A percentile compares a stretch with the other conserved stretches of the same genome.
Conservation (phyloP, 1,140 invertebrate genomes). For the Samia ricini region DNA sequence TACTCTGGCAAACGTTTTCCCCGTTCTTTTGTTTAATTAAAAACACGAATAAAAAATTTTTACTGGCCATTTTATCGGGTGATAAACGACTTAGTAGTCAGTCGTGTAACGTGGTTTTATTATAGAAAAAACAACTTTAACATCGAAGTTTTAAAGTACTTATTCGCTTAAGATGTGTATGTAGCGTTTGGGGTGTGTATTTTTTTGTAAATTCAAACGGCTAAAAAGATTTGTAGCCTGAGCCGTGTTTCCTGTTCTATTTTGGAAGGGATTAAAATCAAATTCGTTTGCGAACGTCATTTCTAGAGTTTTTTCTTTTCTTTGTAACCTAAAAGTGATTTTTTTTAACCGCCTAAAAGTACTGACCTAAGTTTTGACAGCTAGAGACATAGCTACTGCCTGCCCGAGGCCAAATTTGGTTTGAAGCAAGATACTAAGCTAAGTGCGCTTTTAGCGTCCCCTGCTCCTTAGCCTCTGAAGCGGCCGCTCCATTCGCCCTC, state of each 20-base stretch:
- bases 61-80: constrained; percentile 61
- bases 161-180: constrained; percentile 16
- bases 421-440: too few relatives aligned
- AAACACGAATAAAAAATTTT: constrained; percentile 65
- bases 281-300: constrained; percentile 38
- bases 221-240: constrained; percentile 50
- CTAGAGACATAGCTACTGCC: too few relatives aligned
- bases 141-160: constrained; percentile 14
- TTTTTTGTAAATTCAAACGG: constrained; percentile 38
- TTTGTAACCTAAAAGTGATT: too few relatives aligned
- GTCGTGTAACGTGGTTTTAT: neutral
- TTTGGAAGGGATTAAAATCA: constrained; percentile 59
- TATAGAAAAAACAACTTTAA: constrained; percentile 34
- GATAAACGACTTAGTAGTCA: constrained; percentile 45
- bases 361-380: too few relatives aligned
- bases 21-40: constrained; percentile 66
- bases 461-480: too few relatives aligned
- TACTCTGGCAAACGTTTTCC: constrained; percentile 32
- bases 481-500: too few relatives aligned
- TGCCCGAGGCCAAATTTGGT: too few relatives aligned
- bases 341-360: too few relatives aligned
- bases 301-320: neutral
- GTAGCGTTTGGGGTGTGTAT: constrained; percentile 12
- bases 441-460: too few relatives aligned
- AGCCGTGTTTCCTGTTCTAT: constrained; percentile 59